Evolutionary conservation across 2,888 invertebrate species (phyloP), one percentile per base, ranked within the genome.

Genomic region (Noctua fimbriata): DNA sequence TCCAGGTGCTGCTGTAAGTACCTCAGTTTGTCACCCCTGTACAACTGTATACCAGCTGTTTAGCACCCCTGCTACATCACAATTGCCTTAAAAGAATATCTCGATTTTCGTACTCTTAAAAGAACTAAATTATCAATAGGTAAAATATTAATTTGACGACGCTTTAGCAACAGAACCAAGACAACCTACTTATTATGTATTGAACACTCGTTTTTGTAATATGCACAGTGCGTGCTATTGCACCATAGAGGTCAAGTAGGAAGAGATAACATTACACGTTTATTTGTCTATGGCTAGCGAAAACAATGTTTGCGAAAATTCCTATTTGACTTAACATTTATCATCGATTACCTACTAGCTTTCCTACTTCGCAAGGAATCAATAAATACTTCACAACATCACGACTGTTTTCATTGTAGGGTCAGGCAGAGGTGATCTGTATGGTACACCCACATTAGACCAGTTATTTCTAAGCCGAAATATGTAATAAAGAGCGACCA

Each of bases 1-100:
- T 98, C 93, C 97, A 97, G 92, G 97, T 97, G 76, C 93, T 98
- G 73, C 94, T 98, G 98, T 98, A 93, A 97, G 97, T 94, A 86
- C n/a, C 0, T 1, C 9, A 32, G 3, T 32, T 2, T 32, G 3
- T 18, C 1, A 3, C 18, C 32, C 63, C 32, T 14, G 58, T 58
- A n/a, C 55, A 55, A 24, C 55, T 60, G 7, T 60, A 60, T 18
- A 32, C 18, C 63, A 63, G 63, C 63, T 63, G 28, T 63, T 32
- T 32, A 63, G 1, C 28, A 63, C 9, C 18, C 32, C 9, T 32
- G 9, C 63, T 63, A 18, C 18, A 63, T 63, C 28, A 63, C 16
- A 63, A 9, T 32, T 63, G 18, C 5, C 9, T 7, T 18, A 63
- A 32, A 18, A 18, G 9, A 32, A 32, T 9, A 6, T 21, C 10